Percentiles rank a stretch among this genome's conserved stretches.
Conservation (phyloP, 2,888 invertebrate genomes). For the Drosophila seclusa region DNA sequence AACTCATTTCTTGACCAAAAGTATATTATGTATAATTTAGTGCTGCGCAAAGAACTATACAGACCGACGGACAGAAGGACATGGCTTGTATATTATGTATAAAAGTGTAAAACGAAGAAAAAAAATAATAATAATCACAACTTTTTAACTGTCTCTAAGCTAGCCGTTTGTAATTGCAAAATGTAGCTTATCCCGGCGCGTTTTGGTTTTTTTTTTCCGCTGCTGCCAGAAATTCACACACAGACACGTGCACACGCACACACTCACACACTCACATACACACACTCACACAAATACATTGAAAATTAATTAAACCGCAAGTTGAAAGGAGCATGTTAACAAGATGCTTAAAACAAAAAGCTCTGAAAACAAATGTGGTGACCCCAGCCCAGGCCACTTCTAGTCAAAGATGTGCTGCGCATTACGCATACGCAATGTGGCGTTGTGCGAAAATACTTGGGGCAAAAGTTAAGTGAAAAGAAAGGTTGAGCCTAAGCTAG, state of each 20-base stretch:
- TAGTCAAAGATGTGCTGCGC: slow-evolving; percentile 27
- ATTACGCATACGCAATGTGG: slow-evolving; percentile 70
- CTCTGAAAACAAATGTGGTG: slow-evolving; percentile 49
- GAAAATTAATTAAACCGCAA: slow-evolving; percentile 75
- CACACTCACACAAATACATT: slow-evolving; percentile 49
- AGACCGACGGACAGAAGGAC: not conserved
- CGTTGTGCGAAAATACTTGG: slow-evolving; percentile 67
- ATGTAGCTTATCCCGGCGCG: not conserved
- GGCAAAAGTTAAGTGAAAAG: slow-evolving; percentile 54
- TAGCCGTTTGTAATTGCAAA: not conserved
- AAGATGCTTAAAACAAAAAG: slow-evolving; percentile 66
- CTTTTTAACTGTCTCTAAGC: not conserved
- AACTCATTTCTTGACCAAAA: not conserved
- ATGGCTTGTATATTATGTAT: not conserved
- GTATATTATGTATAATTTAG: not conserved
- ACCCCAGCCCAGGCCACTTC: not conserved
- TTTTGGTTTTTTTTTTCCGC: not conserved
- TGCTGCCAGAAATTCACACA: not conserved
- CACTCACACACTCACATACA: not conserved
- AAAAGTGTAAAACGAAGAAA: not conserved
- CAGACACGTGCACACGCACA: not conserved
- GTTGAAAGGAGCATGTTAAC: slow-evolving; percentile 67
- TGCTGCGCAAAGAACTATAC: not conserved
- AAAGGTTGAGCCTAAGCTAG: slow-evolving; percentile 50
- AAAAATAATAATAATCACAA: too few relatives aligned